Conservation (phyloP, 2,888 invertebrate species). For the Anorthoa munda region DNA sequence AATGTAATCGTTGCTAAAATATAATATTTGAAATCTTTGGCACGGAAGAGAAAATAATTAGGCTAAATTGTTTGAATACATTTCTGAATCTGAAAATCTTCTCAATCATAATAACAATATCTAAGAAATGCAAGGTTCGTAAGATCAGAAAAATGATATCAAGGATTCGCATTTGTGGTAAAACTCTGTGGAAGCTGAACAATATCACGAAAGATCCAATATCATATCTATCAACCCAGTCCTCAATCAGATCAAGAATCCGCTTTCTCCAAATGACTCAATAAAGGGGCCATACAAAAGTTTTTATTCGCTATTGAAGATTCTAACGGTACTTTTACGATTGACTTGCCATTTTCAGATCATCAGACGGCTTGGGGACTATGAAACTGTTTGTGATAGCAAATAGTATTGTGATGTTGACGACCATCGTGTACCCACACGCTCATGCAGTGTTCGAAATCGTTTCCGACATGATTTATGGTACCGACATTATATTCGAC, state of each 20-base stretch:
- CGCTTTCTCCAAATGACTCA: constrained; percentile 47
- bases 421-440: constrained; percentile 94
- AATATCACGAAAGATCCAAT: constrained; percentile 45
- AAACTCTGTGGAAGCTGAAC: constrained; percentile 34
- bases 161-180: constrained; percentile 28
- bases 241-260: constrained; percentile 52
- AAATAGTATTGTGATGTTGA: constrained; percentile 93
- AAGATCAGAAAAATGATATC: constrained; percentile 16
- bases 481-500: constrained; percentile 71
- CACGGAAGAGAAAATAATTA: constrained; percentile 26
- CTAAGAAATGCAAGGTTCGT: constrained; percentile 1
- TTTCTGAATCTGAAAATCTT: constrained; percentile 24
- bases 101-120: constrained; percentile 19
- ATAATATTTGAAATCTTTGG: constrained; percentile 19
- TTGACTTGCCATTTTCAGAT: constrained; percentile 78
- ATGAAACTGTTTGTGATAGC: constrained; percentile 95
- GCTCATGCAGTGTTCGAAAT: constrained; percentile 91
- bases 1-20: constrained; percentile 2
- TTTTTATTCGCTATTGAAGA: constrained; percentile 51
- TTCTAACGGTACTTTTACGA: constrained; percentile 45
- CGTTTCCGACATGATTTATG: constrained; percentile 88
- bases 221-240: constrained; percentile 41
- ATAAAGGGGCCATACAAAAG: constrained; percentile 52
- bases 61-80: constrained; percentile 26
- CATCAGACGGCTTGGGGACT: constrained; percentile 93